Evolutionary conservation across 2,888 invertebrate species (phyloP).

Genomic region (Cantharis flavilabris): DNA sequence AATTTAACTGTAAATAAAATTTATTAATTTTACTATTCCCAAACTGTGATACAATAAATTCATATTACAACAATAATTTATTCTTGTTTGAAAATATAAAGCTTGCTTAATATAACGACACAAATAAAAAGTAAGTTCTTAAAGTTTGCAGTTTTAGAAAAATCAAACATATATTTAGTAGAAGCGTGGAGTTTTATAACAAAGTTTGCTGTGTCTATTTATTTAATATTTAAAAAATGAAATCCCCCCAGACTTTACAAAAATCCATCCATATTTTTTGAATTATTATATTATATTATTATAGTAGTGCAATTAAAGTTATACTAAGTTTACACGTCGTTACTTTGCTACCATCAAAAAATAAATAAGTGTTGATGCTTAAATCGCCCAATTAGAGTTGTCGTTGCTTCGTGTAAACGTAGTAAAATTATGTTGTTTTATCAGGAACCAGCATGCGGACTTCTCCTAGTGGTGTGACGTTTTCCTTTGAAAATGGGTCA

Average conservation of each 20-base stretch:
- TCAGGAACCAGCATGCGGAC: slow-evolving; percentile 66
- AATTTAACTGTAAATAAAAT: slow-evolving; percentile 3
- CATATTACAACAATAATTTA: slow-evolving; percentile 28
- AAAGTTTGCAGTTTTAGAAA: slow-evolving; percentile 12
- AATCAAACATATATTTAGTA: slow-evolving; percentile 7
- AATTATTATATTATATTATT: background rate
- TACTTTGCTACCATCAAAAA: slow-evolving; percentile 20
- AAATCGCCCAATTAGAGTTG: slow-evolving; percentile 3
- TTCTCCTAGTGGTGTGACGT: slow-evolving; percentile 70
- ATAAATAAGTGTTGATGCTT: background rate
- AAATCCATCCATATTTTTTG: slow-evolving; percentile 9
- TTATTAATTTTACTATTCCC: slow-evolving; percentile 31
- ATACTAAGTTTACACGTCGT: slow-evolving; percentile 39
- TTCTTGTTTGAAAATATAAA: slow-evolving; percentile 3
- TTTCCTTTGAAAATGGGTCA: slow-evolving; percentile 68
- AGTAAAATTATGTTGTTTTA: slow-evolving; percentile 43
- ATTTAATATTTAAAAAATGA: slow-evolving; percentile 21
- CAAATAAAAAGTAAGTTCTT: slow-evolving; percentile 10
- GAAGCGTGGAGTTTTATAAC: slow-evolving; percentile 28
- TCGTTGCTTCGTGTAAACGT: slow-evolving; percentile 37
- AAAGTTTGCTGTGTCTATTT: slow-evolving; percentile 28
- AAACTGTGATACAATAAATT: slow-evolving; percentile 50
- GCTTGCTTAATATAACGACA: background rate
- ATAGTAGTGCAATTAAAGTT: background rate
- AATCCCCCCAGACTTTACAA: slow-evolving; percentile 34